Conservation (phyloP, 2,113 vertebrate species). For the Camelus dromedarius region DNA sequence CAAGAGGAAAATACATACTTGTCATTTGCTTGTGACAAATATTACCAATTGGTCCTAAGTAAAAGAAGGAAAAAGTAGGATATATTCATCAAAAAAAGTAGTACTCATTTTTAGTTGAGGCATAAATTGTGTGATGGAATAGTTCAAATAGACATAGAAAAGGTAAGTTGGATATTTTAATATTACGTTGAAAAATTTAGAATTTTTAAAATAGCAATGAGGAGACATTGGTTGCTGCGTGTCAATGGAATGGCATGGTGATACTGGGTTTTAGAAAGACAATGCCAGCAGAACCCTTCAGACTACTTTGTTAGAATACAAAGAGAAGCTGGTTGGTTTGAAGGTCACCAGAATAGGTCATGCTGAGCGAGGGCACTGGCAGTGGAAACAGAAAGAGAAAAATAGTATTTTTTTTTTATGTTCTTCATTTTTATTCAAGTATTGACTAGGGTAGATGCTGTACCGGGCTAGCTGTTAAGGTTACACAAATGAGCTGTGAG, state of each 20-base stretch:
- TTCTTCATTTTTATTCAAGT: slow-evolving; percentile 34
- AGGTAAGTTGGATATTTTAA: not conserved
- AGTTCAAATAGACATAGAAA: not conserved
- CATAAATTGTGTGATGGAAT: not conserved
- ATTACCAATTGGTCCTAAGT: not conserved
- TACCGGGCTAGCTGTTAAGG: not conserved
- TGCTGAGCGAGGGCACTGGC: not conserved
- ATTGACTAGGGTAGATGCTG: not conserved
- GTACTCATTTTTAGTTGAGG: not conserved
- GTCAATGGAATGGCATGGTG: not conserved
- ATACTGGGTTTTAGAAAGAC: not conserved
- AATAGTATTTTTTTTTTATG: not conserved
- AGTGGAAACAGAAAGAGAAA: not conserved
- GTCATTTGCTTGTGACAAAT: not conserved
- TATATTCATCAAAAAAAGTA: not conserved
- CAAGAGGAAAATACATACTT: not conserved
- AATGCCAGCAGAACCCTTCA: not conserved
- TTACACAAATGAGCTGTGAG: not conserved
- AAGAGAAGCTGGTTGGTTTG: not conserved
- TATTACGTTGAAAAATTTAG: not conserved
- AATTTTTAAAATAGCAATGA: not conserved
- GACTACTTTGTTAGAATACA: slow-evolving; percentile 31
- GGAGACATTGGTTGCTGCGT: not conserved
- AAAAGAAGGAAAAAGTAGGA: not conserved
- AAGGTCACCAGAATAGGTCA: not conserved